These are phyloP conservation scores for Tubiluchus corallicola DNA, from an alignment of 2,888 invertebrate genomes.

Conservation along the genomic window DNA sequence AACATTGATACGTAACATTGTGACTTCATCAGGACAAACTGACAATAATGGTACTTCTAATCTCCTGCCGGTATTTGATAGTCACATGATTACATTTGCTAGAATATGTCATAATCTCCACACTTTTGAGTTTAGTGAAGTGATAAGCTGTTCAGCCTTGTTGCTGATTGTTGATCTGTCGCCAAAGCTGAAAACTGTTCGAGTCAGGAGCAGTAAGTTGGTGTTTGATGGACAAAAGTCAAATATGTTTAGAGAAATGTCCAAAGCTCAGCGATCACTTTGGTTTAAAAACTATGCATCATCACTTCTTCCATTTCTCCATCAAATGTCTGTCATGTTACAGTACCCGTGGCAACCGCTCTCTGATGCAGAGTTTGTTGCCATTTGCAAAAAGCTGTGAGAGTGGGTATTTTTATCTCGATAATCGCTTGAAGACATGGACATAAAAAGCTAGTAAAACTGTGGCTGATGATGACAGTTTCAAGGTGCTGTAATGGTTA, in stretches of 20 bases:
- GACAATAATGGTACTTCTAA: no score
- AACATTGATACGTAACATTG: not conserved
- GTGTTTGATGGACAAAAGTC: not conserved
- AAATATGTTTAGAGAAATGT: not conserved
- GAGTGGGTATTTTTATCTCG: no score
- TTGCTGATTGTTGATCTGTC: not conserved
- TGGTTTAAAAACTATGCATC: conserved; percentile 3
- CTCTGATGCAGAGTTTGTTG: not conserved
- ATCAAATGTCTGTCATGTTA: not conserved
- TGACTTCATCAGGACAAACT: not conserved
- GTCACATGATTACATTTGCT: conserved; percentile 1
- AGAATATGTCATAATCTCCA: not conserved
- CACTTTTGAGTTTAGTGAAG: not conserved
- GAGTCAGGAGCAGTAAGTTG: not conserved
- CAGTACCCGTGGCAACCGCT: conserved; percentile 1
- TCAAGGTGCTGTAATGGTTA: no score
- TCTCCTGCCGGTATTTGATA: conserved; percentile 3
- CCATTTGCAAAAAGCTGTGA: not conserved
- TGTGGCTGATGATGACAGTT: no score
- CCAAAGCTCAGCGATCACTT: not conserved
- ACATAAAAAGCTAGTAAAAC: no score
- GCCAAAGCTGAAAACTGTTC: not conserved
- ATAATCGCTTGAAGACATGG: no score
- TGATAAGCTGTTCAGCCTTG: not conserved
- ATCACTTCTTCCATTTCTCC: not conserved